Evolutionary conservation across 2,113 vertebrate genomes (phyloP).

Genomic region (Irena cyanogastra): DNA sequence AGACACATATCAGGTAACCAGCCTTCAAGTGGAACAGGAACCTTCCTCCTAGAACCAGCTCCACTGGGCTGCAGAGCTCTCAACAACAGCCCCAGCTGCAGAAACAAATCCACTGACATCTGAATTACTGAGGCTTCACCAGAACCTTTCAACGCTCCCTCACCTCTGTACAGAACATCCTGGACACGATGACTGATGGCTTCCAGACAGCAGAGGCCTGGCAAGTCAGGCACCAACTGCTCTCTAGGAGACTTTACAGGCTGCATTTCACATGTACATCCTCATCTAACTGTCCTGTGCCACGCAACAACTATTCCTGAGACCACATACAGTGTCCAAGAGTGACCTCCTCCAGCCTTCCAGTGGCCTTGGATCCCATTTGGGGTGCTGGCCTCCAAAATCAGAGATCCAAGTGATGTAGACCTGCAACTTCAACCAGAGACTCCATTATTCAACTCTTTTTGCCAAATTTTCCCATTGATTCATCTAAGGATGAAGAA

Average conservation of each 20-base stretch:
- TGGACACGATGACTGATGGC: background rate
- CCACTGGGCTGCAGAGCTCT: background rate
- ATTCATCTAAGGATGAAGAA: background rate
- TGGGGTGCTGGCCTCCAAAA: background rate
- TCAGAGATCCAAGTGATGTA: background rate
- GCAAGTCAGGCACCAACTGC: background rate
- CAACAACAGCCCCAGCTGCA: background rate
- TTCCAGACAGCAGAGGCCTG: constrained; percentile 2
- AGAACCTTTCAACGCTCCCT: background rate
- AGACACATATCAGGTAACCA: constrained; percentile 10
- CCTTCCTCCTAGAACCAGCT: constrained; percentile 8
- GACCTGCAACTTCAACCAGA: background rate
- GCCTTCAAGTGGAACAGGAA: constrained; percentile 5
- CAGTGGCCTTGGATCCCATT: background rate
- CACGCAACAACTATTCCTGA: background rate
- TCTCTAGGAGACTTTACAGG: background rate
- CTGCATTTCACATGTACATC: background rate
- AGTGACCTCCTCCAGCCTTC: background rate
- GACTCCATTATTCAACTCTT: background rate
- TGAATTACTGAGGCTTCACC: constrained; percentile 13
- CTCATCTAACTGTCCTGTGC: background rate
- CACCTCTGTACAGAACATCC: background rate
- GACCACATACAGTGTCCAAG: background rate
- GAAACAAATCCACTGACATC: constrained; percentile 30
- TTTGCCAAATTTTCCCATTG: background rate